Evolutionary conservation across 2,113 vertebrate species (phyloP), one percentile per base, ranked within the genome.

Genomic region (Pardalotus punctatus): DNA sequence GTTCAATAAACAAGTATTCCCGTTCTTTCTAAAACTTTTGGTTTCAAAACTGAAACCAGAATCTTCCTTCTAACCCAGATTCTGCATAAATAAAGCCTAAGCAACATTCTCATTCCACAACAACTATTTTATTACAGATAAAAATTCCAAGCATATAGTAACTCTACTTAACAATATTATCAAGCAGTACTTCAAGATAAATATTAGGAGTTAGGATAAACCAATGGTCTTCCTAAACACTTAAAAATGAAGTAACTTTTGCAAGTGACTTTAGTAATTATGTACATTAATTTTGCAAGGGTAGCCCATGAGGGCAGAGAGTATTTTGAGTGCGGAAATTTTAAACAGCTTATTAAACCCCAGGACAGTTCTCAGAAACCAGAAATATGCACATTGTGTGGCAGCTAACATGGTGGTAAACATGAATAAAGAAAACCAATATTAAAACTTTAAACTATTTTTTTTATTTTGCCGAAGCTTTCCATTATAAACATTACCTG

Each of bases 401-500:
- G 21, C 20, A 80, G 45, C 36, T 79, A 79, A 72, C 12, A 28
- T 23, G 28, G 67, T 18, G 5, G 11, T 35, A 87, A 87, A 42
- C 7, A 65, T 9, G 9, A 74, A 78, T 20, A 88, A 56, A 84
- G 24, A 57, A 66, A 91, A 40, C 1, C 5, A 76, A 7, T 45
- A 70, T 21, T 43, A 81, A 78, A 70, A 77, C 7, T 33, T 62
- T 4, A 19, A 72, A 35, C 11, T 23, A 10, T 14, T 48, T 70
- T 58, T 58, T 45, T 54, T 29, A 33, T 79, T 93, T 84, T 67
- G 7, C 20, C 28, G 64, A 42, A 73, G 9, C 3, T 27, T 81
- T 40, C 11, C 14, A 54, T 25, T 61, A n/a, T 57, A 94, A 79
- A 79, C 58, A 80, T 95, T 97, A 98, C 98, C 98, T 97, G 92